Evolutionary conservation across 1,140 invertebrate species (phyloP).

Genomic region (Hestina assimilis): DNA sequence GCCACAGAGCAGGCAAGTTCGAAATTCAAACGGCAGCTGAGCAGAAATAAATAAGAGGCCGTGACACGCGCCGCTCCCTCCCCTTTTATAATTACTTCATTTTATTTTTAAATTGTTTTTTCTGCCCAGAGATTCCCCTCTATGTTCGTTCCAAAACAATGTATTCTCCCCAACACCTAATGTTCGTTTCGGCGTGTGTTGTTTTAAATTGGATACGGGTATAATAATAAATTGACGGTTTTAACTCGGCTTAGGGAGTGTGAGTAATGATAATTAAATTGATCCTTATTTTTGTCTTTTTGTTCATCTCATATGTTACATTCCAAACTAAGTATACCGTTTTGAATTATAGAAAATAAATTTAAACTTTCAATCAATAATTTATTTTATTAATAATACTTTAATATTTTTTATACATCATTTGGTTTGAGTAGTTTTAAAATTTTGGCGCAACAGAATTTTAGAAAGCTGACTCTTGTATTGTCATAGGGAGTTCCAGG

Average conservation of each 20-base stretch:
- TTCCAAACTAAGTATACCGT: too few species aligned
- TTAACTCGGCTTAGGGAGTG: conserved; percentile 59
- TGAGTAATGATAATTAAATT: conserved; percentile 76
- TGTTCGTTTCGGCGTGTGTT: conserved; percentile 60
- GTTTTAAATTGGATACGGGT: conserved; percentile 77
- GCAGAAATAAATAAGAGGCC: conserved; percentile 66
- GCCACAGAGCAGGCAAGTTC: conserved; percentile 51
- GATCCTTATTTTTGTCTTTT: conserved; percentile 56
- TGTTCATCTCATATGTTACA: not conserved
- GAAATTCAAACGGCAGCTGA: conserved; percentile 70
- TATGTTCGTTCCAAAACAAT: conserved; percentile 66
- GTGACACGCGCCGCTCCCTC: conserved; percentile 69
- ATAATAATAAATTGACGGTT: conserved; percentile 75
- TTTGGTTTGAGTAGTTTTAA: not conserved
- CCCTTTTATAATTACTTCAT: conserved; percentile 75
- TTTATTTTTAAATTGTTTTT: conserved; percentile 79
- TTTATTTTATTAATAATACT: too few species aligned
- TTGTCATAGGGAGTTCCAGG: too few species aligned
- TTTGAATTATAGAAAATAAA: too few species aligned
- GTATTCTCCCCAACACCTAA: conserved; percentile 58
- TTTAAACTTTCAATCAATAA: too few species aligned
- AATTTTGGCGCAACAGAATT: too few species aligned
- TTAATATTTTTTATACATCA: not conserved
- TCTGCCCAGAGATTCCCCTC: conserved; percentile 66
- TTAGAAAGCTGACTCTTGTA: too few species aligned